Evolutionary conservation across 92 coral and sea anemone species (phyloP).

Genomic region (Porites rus): DNA sequence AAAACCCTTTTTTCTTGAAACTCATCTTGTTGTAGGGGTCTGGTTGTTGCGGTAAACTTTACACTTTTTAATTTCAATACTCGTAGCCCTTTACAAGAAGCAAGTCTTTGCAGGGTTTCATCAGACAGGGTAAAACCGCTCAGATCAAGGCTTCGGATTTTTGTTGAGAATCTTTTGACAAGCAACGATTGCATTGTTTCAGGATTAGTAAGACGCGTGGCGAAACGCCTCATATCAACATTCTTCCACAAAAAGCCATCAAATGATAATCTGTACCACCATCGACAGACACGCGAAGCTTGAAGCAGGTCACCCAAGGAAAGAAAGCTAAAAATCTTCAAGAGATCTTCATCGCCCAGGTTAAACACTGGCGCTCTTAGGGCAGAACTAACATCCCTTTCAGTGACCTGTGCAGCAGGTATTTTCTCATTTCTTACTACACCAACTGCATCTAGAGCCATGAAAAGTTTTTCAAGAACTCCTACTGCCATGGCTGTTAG

Average conservation of each 20-base stretch:
- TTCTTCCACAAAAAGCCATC: slow-evolving; percentile 48
- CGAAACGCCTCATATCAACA: slow-evolving; percentile 62
- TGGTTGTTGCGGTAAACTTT: slow-evolving; percentile 34
- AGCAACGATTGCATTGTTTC: slow-evolving; percentile 34
- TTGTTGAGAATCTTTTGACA: slow-evolving; percentile 32
- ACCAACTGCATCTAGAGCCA: not conserved
- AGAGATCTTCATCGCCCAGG: slow-evolving; percentile 4
- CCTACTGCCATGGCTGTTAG: not conserved
- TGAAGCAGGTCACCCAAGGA: slow-evolving; percentile 1
- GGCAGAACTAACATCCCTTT: not conserved
- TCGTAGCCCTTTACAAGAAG: slow-evolving; percentile 49
- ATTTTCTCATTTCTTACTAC: not conserved
- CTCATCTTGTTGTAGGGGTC: not conserved
- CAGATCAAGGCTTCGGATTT: slow-evolving; percentile 58
- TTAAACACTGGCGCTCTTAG: not conserved
- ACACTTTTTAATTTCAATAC: slow-evolving; percentile 58
- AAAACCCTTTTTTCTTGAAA: slow-evolving; percentile 3
- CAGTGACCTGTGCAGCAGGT: not conserved
- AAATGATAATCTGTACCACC: slow-evolving; percentile 34
- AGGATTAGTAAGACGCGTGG: slow-evolving; percentile 33
- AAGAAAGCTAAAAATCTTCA: slow-evolving; percentile 28
- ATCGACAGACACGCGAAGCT: slow-evolving; percentile 17
- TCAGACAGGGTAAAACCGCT: slow-evolving; percentile 64
- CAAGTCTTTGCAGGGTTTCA: slow-evolving; percentile 38
- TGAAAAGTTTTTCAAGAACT: not conserved